Evolutionary conservation across 1,140 invertebrate genomes (phyloP).

Genomic region (Cydia amplana): DNA sequence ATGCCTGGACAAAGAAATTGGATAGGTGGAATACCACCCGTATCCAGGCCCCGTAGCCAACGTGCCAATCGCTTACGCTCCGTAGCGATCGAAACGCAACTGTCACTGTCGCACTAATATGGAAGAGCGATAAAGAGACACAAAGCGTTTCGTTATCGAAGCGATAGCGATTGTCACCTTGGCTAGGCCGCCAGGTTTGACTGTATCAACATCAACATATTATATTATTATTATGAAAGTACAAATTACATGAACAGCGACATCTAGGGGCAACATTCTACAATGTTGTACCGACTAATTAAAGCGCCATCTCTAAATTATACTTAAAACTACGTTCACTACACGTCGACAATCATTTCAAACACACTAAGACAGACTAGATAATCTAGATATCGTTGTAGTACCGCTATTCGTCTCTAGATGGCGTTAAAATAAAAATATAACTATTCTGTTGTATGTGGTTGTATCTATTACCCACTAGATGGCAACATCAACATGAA

Average conservation of each 20-base stretch:
- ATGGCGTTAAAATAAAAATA: conserved; percentile 15
- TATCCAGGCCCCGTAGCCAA: too few species aligned
- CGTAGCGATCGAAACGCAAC: too few species aligned
- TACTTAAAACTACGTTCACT: neutral
- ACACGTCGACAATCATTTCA: neutral
- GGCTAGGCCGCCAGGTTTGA: too few species aligned
- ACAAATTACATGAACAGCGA: neutral
- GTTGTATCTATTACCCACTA: neutral
- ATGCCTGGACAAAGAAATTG: too few species aligned
- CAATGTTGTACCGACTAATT: neutral
- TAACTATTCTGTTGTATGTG: neutral
- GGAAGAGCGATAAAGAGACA: too few species aligned
- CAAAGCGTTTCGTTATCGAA: too few species aligned
- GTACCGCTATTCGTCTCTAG: conserved; percentile 27
- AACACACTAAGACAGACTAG: neutral
- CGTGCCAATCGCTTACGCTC: too few species aligned
- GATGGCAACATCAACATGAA: conserved; percentile 40
- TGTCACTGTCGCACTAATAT: too few species aligned
- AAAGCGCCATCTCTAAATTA: neutral
- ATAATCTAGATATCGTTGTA: neutral
- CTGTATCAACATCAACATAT: too few species aligned
- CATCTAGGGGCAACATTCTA: neutral
- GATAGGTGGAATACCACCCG: too few species aligned
- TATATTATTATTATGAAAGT: too few species aligned
- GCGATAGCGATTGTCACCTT: too few species aligned